Conservation (phyloP, 2,888 invertebrate species). For the Drosophila atroscutellata region DNA sequence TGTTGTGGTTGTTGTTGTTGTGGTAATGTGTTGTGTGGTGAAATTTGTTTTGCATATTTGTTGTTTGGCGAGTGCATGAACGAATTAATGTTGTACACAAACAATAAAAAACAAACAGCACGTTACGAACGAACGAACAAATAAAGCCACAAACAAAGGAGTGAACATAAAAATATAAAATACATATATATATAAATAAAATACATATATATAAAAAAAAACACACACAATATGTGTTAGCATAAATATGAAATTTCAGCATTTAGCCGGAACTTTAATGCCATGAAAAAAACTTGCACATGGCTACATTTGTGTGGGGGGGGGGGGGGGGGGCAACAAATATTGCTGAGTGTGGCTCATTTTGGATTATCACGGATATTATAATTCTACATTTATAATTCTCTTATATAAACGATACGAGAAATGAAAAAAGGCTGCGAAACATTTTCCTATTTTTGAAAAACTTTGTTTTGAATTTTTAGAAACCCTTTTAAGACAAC, state of each 20-base stretch:
- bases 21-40: slow-evolving; percentile 43
- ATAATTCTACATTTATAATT: not conserved
- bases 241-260: slow-evolving; percentile 35
- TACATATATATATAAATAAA: not conserved
- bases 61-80: slow-evolving; percentile 61
- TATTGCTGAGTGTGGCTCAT: not conserved
- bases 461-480: not conserved
- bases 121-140: slow-evolving; percentile 52
- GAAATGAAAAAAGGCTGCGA: accelerated
- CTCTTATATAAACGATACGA: not conserved
- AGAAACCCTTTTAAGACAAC: not conserved
- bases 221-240: slow-evolving; percentile 27
- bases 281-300: not conserved
- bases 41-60: slow-evolving; percentile 57
- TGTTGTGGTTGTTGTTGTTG: slow-evolving; percentile 25
- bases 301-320: not conserved
- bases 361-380: not conserved
- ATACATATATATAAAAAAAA: not conserved
- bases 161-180: slow-evolving; percentile 62
- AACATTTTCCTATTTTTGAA: not conserved
- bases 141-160: slow-evolving; percentile 58
- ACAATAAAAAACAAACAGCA: slow-evolving; percentile 75
- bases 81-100: slow-evolving; percentile 72
- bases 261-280: slow-evolving; percentile 12
- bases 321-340: not conserved